These are phyloP conservation scores for Epinotia brunnichana DNA, from an alignment of 2,888 invertebrate genomes.

Conservation along the genomic window DNA sequence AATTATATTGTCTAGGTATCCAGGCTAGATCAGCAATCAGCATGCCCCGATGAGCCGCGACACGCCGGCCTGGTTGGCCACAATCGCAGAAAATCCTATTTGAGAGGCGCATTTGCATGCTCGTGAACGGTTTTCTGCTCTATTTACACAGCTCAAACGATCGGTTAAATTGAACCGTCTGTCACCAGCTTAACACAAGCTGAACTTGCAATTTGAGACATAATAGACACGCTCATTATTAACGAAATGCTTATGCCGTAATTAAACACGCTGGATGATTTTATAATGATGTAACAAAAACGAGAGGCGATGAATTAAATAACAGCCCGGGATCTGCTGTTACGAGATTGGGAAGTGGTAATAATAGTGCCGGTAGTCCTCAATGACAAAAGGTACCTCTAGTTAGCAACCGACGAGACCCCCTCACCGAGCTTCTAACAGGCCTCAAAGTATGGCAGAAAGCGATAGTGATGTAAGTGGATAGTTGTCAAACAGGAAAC, in stretches of 20 bases:
- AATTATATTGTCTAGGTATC: slow-evolving; percentile 63
- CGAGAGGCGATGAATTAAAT: slow-evolving; percentile 65
- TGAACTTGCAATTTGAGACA: slow-evolving; percentile 59
- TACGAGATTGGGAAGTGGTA: slow-evolving; percentile 69
- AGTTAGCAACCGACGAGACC: slow-evolving; percentile 79
- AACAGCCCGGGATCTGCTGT: slow-evolving; percentile 69
- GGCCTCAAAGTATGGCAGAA: slow-evolving; percentile 77
- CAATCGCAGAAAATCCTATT: slow-evolving; percentile 73
- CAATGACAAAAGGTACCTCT: slow-evolving; percentile 69
- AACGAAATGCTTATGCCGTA: slow-evolving; percentile 59
- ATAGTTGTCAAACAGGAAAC: slow-evolving; percentile 84
- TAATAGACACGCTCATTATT: slow-evolving; percentile 59
- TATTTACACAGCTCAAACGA: slow-evolving; percentile 74
- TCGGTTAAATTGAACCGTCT: slow-evolving; percentile 73
- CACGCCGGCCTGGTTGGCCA: slow-evolving; percentile 61
- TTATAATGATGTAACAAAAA: slow-evolving; percentile 58
- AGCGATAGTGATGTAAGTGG: slow-evolving; percentile 83
- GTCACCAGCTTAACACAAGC: slow-evolving; percentile 63
- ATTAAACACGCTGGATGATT: slow-evolving; percentile 58
- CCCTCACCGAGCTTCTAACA: slow-evolving; percentile 79
- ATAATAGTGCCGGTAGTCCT: slow-evolving; percentile 74
- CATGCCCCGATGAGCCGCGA: slow-evolving; percentile 66
- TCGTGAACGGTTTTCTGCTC: slow-evolving; percentile 74
- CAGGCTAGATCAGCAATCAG: slow-evolving; percentile 65
- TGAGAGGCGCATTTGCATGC: slow-evolving; percentile 62